Percentiles rank a stretch among this genome's conserved stretches.
Conservation (phyloP, 2,797 vertebrate genomes). For the Sebastes melanostomus region DNA sequence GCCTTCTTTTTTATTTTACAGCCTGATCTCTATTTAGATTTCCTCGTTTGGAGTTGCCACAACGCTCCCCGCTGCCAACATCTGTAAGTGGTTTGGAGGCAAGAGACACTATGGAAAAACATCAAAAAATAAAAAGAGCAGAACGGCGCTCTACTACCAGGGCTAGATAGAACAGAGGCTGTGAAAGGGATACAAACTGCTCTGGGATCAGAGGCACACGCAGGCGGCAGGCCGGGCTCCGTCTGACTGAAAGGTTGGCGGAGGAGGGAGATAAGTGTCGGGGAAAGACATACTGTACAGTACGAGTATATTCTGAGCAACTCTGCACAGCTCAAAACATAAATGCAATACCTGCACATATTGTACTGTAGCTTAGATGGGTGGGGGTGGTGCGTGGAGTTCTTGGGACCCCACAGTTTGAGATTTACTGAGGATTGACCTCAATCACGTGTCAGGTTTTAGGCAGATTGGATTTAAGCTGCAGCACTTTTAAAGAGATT, state of each 20-base stretch:
- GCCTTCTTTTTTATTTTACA: slow-evolving; percentile 75
- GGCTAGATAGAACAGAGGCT: slow-evolving; percentile 57
- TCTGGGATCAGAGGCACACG: slow-evolving; percentile 53
- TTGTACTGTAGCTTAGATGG: slow-evolving; percentile 20
- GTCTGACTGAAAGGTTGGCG: slow-evolving; percentile 25
- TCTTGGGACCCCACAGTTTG: slow-evolving; percentile 61
- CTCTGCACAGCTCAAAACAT: not conserved
- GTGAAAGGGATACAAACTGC: slow-evolving; percentile 56
- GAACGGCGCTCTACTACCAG: slow-evolving; percentile 54
- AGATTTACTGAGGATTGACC: slow-evolving; percentile 76
- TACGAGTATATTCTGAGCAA: not conserved
- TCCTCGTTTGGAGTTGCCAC: slow-evolving; percentile 82
- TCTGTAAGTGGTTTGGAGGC: slow-evolving; percentile 83
- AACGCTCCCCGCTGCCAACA: slow-evolving; percentile 80
- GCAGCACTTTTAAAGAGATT: slow-evolving; percentile 83
- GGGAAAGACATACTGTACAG: not conserved
- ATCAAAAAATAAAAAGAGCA: slow-evolving; percentile 64
- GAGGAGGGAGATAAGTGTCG: slow-evolving; percentile 17
- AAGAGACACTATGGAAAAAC: slow-evolving; percentile 79
- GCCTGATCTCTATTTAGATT: slow-evolving; percentile 82
- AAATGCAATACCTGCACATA: slow-evolving; percentile 22
- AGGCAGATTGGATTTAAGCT: slow-evolving; percentile 80
- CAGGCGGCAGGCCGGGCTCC: slow-evolving; percentile 18
- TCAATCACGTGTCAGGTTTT: slow-evolving; percentile 79
- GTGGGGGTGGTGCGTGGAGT: slow-evolving; percentile 15